Percentiles rank a stretch among this genome's conserved stretches.
Evolutionary conservation across 2,797 vertebrate genomes (phyloP).

Genomic region (Cephalopachus bancanus): DNA sequence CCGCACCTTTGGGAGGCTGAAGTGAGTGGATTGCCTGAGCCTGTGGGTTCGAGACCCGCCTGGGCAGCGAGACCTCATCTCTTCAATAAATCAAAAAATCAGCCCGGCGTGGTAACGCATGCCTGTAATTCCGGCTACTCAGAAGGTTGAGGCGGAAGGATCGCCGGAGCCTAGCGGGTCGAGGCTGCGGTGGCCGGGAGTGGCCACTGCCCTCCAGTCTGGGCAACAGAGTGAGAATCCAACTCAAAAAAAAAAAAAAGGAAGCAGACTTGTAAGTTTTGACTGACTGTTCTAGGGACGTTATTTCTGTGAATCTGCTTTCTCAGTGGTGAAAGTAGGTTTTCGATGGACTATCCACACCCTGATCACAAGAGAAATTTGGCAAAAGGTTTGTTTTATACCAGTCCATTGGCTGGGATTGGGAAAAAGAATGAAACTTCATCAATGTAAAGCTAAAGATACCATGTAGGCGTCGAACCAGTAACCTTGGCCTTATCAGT

Average conservation of each 20-base stretch:
- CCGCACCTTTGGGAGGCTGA: no score
- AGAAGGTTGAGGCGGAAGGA: no score
- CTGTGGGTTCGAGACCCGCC: no score
- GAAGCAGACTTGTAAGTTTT: background rate
- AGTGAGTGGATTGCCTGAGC: no score
- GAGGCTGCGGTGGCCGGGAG: no score
- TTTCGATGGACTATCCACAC: background rate
- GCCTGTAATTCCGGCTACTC: no score
- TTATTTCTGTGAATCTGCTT: background rate
- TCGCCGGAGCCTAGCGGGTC: no score
- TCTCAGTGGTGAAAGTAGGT: background rate
- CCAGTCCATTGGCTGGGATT: background rate
- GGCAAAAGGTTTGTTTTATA: background rate
- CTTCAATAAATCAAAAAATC: no score
- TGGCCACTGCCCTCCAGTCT: no score
- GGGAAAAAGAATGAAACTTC: constrained; percentile 32
- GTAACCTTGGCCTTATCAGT: constrained; percentile 53
- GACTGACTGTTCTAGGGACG: background rate
- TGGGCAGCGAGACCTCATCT: no score
- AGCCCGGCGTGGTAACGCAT: no score
- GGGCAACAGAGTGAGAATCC: no score
- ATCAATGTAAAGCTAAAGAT: constrained; percentile 13
- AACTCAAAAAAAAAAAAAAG: background rate
- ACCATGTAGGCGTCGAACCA: background rate
- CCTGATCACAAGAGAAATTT: background rate